Percentiles rank a stretch among this genome's conserved stretches.
These are phyloP conservation scores for Cataglyphis cursor DNA, from an alignment of 2,888 invertebrate species.

Conservation along the genomic window DNA sequence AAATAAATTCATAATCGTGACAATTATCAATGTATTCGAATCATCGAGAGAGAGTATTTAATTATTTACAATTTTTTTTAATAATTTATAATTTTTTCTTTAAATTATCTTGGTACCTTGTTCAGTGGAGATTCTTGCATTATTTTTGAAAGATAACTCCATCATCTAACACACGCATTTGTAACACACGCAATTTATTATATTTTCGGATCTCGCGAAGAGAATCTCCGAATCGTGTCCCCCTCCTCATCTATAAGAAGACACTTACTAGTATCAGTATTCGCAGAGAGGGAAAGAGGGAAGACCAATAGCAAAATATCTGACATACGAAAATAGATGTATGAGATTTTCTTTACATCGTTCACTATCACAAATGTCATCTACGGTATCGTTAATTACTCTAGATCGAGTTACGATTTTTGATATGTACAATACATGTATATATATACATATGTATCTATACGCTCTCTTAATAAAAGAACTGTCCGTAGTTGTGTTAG, in stretches of 20 bases:
- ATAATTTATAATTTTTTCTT: conserved; percentile 14
- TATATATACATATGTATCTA: conserved; percentile 44
- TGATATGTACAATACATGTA: conserved; percentile 83
- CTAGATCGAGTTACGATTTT: conserved; percentile 62
- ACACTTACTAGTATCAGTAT: conserved; percentile 10
- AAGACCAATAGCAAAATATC: conserved; percentile 68
- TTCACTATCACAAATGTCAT: conserved; percentile 70
- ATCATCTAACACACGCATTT: conserved; percentile 18
- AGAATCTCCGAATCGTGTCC: conserved; percentile 1
- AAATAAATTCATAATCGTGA: not conserved
- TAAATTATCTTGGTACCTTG: not conserved
- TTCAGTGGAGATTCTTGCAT: conserved; percentile 42
- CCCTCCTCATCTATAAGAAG: conserved; percentile 2
- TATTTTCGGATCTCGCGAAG: conserved; percentile 7
- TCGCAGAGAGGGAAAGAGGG: conserved; percentile 47
- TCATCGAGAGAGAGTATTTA: not conserved
- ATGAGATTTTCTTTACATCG: conserved; percentile 75
- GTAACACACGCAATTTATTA: conserved; percentile 6
- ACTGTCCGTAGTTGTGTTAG: conserved; percentile 56
- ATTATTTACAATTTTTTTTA: conserved; percentile 30
- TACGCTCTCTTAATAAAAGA: conserved; percentile 40
- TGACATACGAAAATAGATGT: conserved; percentile 82
- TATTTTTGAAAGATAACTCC: conserved; percentile 13
- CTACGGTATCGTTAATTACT: conserved; percentile 64
- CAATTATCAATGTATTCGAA: not conserved